phyloP scores from a whole-genome alignment of 2,888 invertebrate genomes.

The Caenorhabditis sulstoni region DNA sequence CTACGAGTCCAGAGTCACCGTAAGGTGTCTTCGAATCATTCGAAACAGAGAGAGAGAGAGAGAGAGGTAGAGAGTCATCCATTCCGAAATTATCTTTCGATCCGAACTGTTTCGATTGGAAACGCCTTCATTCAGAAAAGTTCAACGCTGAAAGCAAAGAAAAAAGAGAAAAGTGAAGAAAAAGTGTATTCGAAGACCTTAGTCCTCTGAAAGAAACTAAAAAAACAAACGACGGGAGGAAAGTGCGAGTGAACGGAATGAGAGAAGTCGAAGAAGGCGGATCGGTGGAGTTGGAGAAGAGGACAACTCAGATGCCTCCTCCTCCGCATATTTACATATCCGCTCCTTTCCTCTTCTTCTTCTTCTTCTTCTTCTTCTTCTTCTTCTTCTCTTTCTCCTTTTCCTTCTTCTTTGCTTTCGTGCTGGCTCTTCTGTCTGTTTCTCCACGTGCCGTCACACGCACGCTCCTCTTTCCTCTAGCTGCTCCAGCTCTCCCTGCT shows the following conservation, averaged over 20 bases:
- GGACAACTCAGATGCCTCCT: not conserved
- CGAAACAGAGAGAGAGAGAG: too few relatives aligned
- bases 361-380: conserved; percentile 1
- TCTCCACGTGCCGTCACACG: conserved; percentile 21
- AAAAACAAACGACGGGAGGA: not conserved
- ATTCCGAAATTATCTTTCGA: too few relatives aligned
- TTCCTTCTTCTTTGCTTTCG: conserved; percentile 13
- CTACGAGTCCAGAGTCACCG: too few relatives aligned
- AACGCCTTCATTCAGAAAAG: too few relatives aligned
- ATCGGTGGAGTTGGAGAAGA: conserved; percentile 3
- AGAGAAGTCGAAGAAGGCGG: not conserved
- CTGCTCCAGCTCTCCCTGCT: conserved; percentile 7
- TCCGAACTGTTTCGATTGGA: too few relatives aligned
- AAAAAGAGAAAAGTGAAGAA: not conserved
- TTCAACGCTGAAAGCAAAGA: too few relatives aligned
- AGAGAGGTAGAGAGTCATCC: too few relatives aligned
- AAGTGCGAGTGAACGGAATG: not conserved
- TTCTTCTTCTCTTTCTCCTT: conserved; percentile 17
- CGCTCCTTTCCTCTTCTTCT: conserved; percentile 5
- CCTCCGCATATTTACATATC: conserved; percentile 26
- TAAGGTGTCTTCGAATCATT: too few relatives aligned
- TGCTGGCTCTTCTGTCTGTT: conserved; percentile 16
- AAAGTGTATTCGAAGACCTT: not conserved
- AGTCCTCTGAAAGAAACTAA: too few relatives aligned
- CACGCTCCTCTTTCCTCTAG: conserved; percentile 13